Evolutionary conservation across 2,113 vertebrate species (phyloP).

Genomic region (Ardeotis arabs): DNA sequence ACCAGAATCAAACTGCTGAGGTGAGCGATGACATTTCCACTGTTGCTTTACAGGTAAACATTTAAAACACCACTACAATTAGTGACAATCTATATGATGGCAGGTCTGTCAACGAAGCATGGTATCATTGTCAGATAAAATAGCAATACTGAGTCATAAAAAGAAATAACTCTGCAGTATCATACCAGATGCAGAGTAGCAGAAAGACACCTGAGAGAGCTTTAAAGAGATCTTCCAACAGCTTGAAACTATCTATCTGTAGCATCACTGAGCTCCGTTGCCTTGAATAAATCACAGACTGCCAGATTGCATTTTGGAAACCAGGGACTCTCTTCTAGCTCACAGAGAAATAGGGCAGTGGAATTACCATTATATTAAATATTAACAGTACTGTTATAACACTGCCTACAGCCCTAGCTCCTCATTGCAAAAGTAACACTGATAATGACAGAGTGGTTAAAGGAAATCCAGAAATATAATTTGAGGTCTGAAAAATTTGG

Average conservation of each 20-base stretch:
- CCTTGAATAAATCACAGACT: slow-evolving; percentile 40
- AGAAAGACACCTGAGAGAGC: slow-evolving; percentile 40
- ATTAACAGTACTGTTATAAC: background rate
- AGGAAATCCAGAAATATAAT: background rate
- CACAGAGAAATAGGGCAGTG: background rate
- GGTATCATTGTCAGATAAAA: slow-evolving; percentile 21
- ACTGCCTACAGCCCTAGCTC: background rate
- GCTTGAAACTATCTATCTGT: slow-evolving; percentile 32
- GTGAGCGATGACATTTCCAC: background rate
- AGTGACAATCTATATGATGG: background rate
- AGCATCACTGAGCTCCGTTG: background rate
- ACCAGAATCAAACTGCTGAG: background rate
- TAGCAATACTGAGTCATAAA: background rate
- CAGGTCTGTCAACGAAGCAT: background rate
- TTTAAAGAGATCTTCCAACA: slow-evolving; percentile 38
- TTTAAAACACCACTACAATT: slow-evolving; percentile 19
- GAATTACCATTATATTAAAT: slow-evolving; percentile 4
- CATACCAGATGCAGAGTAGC: slow-evolving; percentile 18
- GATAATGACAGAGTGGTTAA: background rate
- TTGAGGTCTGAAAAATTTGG: background rate
- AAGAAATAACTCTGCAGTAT: slow-evolving; percentile 32
- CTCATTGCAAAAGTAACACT: background rate
- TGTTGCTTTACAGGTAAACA: slow-evolving; percentile 4
- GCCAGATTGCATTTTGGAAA: background rate
- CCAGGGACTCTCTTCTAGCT: background rate